Evolutionary conservation across 2,113 vertebrate genomes (phyloP), one percentile per base, ranked within the genome.

Genomic region (Anhinga anhinga): DNA sequence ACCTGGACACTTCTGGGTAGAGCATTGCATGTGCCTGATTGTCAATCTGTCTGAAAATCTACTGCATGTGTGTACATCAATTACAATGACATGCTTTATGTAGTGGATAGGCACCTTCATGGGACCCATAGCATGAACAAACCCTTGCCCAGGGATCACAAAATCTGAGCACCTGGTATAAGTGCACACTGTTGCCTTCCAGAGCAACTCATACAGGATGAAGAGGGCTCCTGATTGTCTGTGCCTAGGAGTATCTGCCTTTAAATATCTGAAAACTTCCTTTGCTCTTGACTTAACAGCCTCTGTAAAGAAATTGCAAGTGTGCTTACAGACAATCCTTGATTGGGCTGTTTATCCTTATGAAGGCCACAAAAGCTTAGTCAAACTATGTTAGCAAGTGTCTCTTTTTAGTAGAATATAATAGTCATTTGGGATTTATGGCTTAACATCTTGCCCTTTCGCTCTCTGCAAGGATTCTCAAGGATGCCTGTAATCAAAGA

Each of bases 401-500:
- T 30, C 69, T 86, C 30, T 94, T 95, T 95, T 92, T 86, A 71
- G 49, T 36, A 72, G 52, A 79, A 93, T 91, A 69, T 92, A 89
- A 88, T 49, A 96, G 77, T 72, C 42, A 76, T 81, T 93, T 94
- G 65, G 61, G 80, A 97, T 97, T 95, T 97, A 97, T 95, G 62
- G 73, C 56, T 91, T 89, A 92, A 86, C 86, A 82, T 90, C 40
- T n/a, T 93, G 83, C 90, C 83, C 86, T 86, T 90, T 96, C 5
- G 11, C 47, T 91, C 83, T 95, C 73, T 93, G 52, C 81, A 94
- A 93, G 73, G 19, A 65, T 89, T 94, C 84, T 96, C 95, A 96
- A 97, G 95, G 95, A 95, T 97, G 34, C 25, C 30, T 87, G 62
- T 96, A 96, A 96, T 96, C 96, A 95, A 76, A 97, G 90, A 88